Conservation (phyloP, 2,797 vertebrate genomes). For the Semotilus atromaculatus region DNA sequence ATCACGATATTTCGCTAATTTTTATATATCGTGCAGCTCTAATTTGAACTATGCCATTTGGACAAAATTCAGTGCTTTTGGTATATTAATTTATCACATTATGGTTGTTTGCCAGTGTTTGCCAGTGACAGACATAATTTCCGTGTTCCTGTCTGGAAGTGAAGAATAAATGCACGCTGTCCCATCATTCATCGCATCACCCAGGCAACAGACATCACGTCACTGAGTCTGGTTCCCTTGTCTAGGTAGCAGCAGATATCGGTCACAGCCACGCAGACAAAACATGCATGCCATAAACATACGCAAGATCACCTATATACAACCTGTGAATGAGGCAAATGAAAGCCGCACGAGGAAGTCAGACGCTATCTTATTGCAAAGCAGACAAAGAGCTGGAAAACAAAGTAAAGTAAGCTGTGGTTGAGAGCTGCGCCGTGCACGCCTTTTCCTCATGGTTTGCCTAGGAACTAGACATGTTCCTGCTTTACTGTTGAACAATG, state of each 20-base stretch:
- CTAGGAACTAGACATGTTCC: not conserved
- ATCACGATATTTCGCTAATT: not conserved
- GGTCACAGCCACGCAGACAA: not conserved
- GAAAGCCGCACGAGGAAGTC: not conserved
- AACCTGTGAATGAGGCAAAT: not conserved
- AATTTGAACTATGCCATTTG: not conserved
- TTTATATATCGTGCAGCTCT: not conserved
- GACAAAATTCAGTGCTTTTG: not conserved
- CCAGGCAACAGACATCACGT: conserved; percentile 58
- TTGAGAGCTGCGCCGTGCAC: not conserved
- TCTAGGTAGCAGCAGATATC: conserved; percentile 41
- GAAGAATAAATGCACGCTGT: conserved; percentile 29
- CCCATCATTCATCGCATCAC: conserved; percentile 53
- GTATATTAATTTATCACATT: not conserved
- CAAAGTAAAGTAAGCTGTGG: not conserved
- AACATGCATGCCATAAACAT: not conserved
- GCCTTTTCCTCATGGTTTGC: conserved; percentile 14
- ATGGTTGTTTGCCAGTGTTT: not conserved
- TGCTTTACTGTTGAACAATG: not conserved
- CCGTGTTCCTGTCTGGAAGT: not conserved
- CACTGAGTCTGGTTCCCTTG: conserved; percentile 17
- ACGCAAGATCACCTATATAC: conserved; percentile 1
- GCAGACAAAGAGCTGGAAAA: conserved; percentile 5
- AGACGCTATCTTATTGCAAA: not conserved
- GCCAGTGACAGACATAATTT: not conserved